A percentile compares a stretch with the other conserved stretches of the same genome.
phyloP scores from a whole-genome alignment of 2,113 vertebrate species.

The Brachionichthys hirsutus region DNA sequence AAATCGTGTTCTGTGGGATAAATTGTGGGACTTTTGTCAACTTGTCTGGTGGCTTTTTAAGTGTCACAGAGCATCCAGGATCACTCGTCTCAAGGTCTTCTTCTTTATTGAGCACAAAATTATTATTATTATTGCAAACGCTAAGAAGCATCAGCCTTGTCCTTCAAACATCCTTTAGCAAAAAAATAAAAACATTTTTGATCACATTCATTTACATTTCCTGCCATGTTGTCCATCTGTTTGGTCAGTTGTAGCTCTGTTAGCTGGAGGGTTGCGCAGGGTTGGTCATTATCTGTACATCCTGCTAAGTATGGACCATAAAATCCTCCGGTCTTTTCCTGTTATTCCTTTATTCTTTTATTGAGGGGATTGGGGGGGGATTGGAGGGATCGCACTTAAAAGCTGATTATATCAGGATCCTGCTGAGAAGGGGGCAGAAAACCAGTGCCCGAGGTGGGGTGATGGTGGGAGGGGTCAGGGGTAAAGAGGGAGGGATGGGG shows the following conservation, averaged over 20 bases:
- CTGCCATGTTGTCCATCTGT: constrained; percentile 19
- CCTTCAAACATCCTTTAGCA: too few species aligned
- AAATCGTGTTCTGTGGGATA: too few species aligned
- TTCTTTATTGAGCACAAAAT: too few species aligned
- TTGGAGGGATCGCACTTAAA: constrained; percentile 58
- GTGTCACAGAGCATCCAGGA: too few species aligned
- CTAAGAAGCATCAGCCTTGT: too few species aligned
- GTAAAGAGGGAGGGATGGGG: constrained; percentile 29
- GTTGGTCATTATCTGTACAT: constrained; percentile 56
- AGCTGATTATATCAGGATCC: constrained; percentile 71
- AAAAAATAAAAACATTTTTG: too few species aligned
- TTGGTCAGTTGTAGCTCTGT: constrained; percentile 21
- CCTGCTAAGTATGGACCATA: constrained; percentile 55
- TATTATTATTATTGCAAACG: too few species aligned
- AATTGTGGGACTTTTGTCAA: too few species aligned
- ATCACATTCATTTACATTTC: constrained; percentile 4
- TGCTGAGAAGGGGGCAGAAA: constrained; percentile 53
- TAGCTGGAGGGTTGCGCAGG: constrained; percentile 30
- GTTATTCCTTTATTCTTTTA: constrained; percentile 62
- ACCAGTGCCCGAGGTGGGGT: constrained; percentile 40
- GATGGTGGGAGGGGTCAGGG: constrained; percentile 31
- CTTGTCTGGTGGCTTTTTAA: too few species aligned
- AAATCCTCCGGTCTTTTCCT: constrained; percentile 61
- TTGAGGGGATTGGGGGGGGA: constrained; percentile 61
- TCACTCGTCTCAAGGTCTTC: too few species aligned